Evolutionary conservation across 2,888 invertebrate species (phyloP).

Genomic region (Euzophera pinguis): DNA sequence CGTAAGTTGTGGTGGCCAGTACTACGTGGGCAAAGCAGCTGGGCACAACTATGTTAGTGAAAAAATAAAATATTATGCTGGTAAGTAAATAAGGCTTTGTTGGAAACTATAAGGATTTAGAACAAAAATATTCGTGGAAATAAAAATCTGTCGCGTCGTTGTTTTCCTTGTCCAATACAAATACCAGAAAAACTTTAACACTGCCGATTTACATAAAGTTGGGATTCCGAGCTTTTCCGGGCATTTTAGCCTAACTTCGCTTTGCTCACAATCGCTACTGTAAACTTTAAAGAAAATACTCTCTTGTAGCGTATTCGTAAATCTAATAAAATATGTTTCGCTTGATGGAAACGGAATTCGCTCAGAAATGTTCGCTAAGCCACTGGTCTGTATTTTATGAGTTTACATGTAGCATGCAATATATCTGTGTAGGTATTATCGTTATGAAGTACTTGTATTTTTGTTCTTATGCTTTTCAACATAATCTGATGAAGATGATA

Average conservation of each 20-base stretch:
- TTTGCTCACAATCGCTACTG: constrained; percentile 13
- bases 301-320: background rate
- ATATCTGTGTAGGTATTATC: too few relatives aligned
- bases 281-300: constrained; percentile 7
- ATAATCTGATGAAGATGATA: too few relatives aligned
- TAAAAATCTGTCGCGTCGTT: constrained; percentile 4
- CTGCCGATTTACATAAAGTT: constrained; percentile 33
- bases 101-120: background rate
- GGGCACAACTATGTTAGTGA: too few relatives aligned
- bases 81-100: too few relatives aligned
- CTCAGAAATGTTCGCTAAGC: background rate
- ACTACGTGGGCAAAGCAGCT: too few relatives aligned
- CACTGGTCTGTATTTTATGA: background rate
- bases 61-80: too few relatives aligned
- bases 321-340: constrained; percentile 2
- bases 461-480: too few relatives aligned
- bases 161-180: constrained; percentile 21
- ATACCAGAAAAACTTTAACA: constrained; percentile 29
- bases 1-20: too few relatives aligned
- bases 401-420: too few relatives aligned
- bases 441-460: too few relatives aligned
- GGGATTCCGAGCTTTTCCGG: constrained; percentile 11
- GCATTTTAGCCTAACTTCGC: constrained; percentile 13
- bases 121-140: background rate
- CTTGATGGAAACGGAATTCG: constrained; percentile 5